Conservation (phyloP, 2,797 vertebrate species). For the Poecilia wingei region DNA sequence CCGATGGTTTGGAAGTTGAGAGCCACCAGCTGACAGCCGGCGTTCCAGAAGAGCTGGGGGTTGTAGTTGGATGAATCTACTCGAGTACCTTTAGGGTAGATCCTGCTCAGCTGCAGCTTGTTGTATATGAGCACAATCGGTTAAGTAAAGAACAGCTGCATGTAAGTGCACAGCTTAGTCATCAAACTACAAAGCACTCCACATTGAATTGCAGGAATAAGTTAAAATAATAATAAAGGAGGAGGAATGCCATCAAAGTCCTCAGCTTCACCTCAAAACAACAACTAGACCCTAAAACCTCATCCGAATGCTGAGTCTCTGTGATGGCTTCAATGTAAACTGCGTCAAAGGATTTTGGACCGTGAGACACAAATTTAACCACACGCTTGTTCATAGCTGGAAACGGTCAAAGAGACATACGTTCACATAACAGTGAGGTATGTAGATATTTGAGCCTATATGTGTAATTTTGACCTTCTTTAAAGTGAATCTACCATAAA, state of each 20-base stretch:
- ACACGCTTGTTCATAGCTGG: background rate
- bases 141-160: conserved; percentile 75
- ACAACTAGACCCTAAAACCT: background rate
- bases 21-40: conserved; percentile 97
- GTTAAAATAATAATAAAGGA: background rate
- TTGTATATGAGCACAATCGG: conserved; percentile 88
- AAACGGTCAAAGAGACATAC: background rate
- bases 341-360: background rate
- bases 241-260: background rate
- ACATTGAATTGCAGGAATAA: background rate
- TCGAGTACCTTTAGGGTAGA: conserved; percentile 97
- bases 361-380: background rate
- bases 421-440: background rate
- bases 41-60: conserved; percentile 98
- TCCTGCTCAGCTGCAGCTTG: conserved; percentile 96
- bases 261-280: background rate
- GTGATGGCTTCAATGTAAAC: background rate
- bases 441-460: background rate
- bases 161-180: background rate
- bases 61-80: conserved; percentile 99
- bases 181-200: background rate
- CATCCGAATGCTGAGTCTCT: background rate
- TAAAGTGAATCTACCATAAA: background rate
- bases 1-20: conserved; percentile 98
- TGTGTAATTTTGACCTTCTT: background rate